Base-by-base conservation (phyloP, 2,797 vertebrate species). In the Diplodus sargus region DNA sequence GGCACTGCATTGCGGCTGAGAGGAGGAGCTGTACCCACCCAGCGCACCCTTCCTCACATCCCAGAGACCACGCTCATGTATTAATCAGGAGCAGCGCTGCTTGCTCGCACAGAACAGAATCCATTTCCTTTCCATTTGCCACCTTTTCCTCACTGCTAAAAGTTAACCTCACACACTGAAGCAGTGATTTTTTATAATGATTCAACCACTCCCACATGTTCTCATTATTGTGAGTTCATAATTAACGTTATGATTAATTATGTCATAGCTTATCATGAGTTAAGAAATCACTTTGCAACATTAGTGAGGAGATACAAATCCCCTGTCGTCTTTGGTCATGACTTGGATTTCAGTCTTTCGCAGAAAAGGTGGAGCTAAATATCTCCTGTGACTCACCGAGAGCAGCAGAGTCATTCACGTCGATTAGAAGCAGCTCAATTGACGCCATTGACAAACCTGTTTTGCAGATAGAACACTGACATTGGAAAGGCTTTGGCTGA, bases 1-100 rank as follows among this genome's bases (percentile, higher is more conserved):
- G 90, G 84, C 90, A 91, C 93, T 93, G 93, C 93, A 94, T 89
- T 94, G 93, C 91, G 84, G 91, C 79, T 87, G 48, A 83, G 85
- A 59, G 83, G 70, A 85, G 85, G 83, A 72, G 87, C 83, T 82
- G 83, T 79, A 54, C 80, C 76, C 86, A 54, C 77, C 77, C 64
- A 63, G 64, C 18, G 22, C 81, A 79, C 71, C 82, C 79, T 49
- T 77, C 57, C 83, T 87, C 76, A 66, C 62, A 3, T 76, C 65
- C 57, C 82, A 57, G 28, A 76, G 63, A 81, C 42, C 64, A 25
- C 14, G 5, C 60, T 91, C 84, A 81, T 92, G 79, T 85, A 87
- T 92, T 85, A 90, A 92, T 88, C 81, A 91, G 76, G 64, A 89
- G 81, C 61, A 53, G 47, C 1, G 56, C 49, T n/a, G 61, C 74